Conservation (phyloP, 2,888 invertebrate genomes). For the Seira sanloemensis region DNA sequence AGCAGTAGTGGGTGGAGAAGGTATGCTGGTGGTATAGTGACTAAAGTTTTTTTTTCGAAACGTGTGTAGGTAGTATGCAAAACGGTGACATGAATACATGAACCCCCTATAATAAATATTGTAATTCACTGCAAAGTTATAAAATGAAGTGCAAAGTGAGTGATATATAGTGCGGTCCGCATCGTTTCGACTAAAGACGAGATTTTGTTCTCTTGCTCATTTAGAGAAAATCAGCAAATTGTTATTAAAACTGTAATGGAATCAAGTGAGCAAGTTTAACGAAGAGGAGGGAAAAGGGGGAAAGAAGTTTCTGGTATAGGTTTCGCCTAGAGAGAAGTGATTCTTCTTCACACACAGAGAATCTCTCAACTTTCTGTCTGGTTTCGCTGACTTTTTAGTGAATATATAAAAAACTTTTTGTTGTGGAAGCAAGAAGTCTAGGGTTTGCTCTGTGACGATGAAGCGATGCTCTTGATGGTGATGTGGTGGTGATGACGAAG, state of each 20-base stretch:
- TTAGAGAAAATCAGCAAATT: constrained; percentile 59
- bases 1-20: constrained; percentile 51
- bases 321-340: no score
- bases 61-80: neutral
- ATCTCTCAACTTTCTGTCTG: constrained; percentile 56
- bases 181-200: no score
- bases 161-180: constrained; percentile 53
- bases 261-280: constrained; percentile 24
- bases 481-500: constrained; percentile 26
- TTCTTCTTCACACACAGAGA: no score
- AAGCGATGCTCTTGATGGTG: constrained; percentile 33
- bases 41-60: constrained; percentile 10
- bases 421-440: constrained; percentile 63
- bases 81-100: neutral
- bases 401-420: constrained; percentile 37
- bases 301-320: constrained; percentile 10
- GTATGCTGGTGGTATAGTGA: constrained; percentile 35
- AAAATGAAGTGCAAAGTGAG: constrained; percentile 8
- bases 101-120: neutral
- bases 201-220: constrained; percentile 57
- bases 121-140: neutral
- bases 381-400: neutral
- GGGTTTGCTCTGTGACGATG: no score
- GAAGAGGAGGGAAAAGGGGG: neutral
- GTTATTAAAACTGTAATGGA: constrained; percentile 52